A percentile compares a stretch with the other conserved stretches of the same genome.
phyloP scores from a whole-genome alignment of 2,888 invertebrate genomes.

The Ochropleura plecta region DNA sequence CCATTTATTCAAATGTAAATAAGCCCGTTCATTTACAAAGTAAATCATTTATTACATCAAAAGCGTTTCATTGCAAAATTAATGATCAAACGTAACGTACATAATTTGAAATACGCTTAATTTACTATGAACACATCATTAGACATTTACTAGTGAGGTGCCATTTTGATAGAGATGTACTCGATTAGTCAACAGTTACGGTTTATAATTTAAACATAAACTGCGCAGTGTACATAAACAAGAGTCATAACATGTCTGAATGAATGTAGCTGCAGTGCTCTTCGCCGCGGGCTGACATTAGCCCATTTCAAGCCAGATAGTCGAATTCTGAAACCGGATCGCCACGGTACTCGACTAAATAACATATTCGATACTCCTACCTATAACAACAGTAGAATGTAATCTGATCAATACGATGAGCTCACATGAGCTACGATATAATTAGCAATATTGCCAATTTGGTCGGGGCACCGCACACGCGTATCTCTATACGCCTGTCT shows the following conservation, averaged over 20 bases:
- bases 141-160: constrained; percentile 50
- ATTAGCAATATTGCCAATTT: constrained; percentile 69
- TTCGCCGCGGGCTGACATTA: constrained; percentile 42
- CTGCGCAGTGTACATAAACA: constrained; percentile 33
- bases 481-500: constrained; percentile 69
- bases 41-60: constrained; percentile 41
- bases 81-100: constrained; percentile 33
- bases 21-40: constrained; percentile 30
- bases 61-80: constrained; percentile 42
- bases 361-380: neutral
- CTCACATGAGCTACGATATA: constrained; percentile 50
- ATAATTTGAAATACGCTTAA: constrained; percentile 35
- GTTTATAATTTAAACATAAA: constrained; percentile 44
- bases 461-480: constrained; percentile 71
- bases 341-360: constrained; percentile 27
- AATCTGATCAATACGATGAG: constrained; percentile 63
- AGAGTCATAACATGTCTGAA: constrained; percentile 32
- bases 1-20: constrained; percentile 56
- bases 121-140: constrained; percentile 39
- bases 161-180: constrained; percentile 16
- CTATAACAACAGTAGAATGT: constrained; percentile 41
- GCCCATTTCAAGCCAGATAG: constrained; percentile 34
- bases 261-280: constrained; percentile 20
- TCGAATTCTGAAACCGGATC: constrained; percentile 18
- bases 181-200: constrained; percentile 39